Percentiles rank a stretch among this genome's conserved stretches.
These are phyloP conservation scores for Apotomis betuletana DNA, from an alignment of 2,888 invertebrate species.

Conservation along the genomic window DNA sequence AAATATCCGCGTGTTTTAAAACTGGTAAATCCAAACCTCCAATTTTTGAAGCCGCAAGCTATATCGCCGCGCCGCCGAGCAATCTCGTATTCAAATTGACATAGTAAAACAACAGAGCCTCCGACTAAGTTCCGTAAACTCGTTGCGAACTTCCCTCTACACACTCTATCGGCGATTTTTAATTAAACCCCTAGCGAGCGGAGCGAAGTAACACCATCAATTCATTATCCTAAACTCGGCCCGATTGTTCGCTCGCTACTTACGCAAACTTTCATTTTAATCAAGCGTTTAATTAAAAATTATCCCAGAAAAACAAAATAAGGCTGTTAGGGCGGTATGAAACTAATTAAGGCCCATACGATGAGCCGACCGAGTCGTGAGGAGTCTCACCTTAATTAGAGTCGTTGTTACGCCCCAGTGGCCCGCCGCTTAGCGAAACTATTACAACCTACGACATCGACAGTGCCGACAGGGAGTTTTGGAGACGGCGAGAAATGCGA, in stretches of 20 bases:
- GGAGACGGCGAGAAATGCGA: not conserved
- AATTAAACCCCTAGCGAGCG: constrained; percentile 81
- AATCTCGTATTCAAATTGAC: constrained; percentile 82
- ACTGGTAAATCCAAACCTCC: constrained; percentile 18
- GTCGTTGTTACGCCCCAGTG: constrained; percentile 75
- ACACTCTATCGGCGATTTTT: constrained; percentile 84
- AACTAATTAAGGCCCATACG: constrained; percentile 82
- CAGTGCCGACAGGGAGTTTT: constrained; percentile 7
- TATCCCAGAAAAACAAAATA: constrained; percentile 84
- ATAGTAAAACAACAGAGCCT: constrained; percentile 80
- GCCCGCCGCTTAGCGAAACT: constrained; percentile 72
- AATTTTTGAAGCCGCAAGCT: constrained; percentile 43
- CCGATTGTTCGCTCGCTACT: constrained; percentile 83
- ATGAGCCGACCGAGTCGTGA: constrained; percentile 76
- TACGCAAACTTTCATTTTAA: constrained; percentile 84
- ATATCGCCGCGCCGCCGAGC: constrained; percentile 58
- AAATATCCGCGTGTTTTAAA: not conserved
- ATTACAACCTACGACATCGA: constrained; percentile 52
- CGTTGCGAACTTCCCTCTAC: constrained; percentile 80
- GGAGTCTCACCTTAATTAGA: constrained; percentile 80
- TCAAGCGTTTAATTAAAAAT: constrained; percentile 84
- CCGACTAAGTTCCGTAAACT: constrained; percentile 80
- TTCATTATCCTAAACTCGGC: constrained; percentile 83
- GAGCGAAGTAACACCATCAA: constrained; percentile 83
- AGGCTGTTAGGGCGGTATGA: constrained; percentile 82